Base-by-base conservation (phyloP, 37 sponge, comb jelly and placozoan species). In the Ianthella basta region DNA sequence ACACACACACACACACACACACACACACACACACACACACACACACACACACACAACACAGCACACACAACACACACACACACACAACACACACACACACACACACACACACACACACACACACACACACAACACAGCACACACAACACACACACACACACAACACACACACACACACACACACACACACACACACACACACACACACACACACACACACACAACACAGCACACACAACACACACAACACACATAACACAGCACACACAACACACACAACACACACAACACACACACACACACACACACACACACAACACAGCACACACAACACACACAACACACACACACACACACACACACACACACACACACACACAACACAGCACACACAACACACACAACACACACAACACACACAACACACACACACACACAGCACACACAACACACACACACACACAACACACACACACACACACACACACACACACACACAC, bases 311-410 rank as follows among this genome's bases (percentile, higher is more conserved):
- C 41, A 34, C n/a, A n/a, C 41, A 77, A n/a, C n/a, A n/a, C n/a
- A n/a, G n/a, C n/a, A n/a, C n/a, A n/a, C n/a, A n/a, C n/a, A n/a
- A n/a, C n/a, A n/a, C n/a, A n/a, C n/a, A n/a, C n/a, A n/a, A n/a
- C 44, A 77, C 41, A 39, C 44, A 77, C 1, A 37, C 44, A n/a
- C n/a, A 20, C 44, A 0, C n/a, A 77, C n/a, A 2, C 21, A 77
- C 37, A 72, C 74, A 77, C 44, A 34, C 41, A 77, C 41, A 34
- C n/a, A n/a, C 41, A 77, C 44, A 77, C 41, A 39, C 44, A 77
- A n/a, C n/a, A n/a, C n/a, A n/a, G n/a, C 1, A 37, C 44, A n/a
- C n/a, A 20, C 44, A 0, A n/a, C n/a, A n/a, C n/a, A n/a, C n/a
- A n/a, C n/a, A n/a, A n/a, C n/a, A n/a, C n/a, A n/a, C n/a, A n/a